Base-by-base conservation (phyloP, 30 jellyfish, hydroid and myxozoan species). In the Cassiopea xamachana region DNA sequence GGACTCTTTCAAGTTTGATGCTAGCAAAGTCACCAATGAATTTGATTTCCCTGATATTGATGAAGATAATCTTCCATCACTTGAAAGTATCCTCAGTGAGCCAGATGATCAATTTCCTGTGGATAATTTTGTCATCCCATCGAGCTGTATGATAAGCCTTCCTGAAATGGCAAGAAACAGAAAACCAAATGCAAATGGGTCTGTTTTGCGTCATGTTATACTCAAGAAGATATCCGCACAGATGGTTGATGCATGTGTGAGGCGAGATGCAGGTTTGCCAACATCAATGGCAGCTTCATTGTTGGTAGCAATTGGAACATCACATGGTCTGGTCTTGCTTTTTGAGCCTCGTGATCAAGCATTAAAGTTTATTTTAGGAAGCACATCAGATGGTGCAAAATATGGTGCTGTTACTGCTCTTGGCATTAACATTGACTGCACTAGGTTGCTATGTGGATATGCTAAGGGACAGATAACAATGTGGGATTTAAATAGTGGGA, bases 391-490 rank as follows among this genome's bases (percentile, higher is more conserved):
- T 96, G 99, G 99, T 1, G 98, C 95, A 9, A 90, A 89, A n/a
- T 92, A 96, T 90, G 99, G 99, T 17, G 99, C 99, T 55, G 99
- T 96, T 64, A 96, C 99, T 14, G 98, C 99, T 13, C 91, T 96
- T 17, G 98, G 99, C 48, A 96, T 96, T 15, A 96, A 96, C 92
- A 96, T 81, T 1, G 99, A 96, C 49, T 96, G 98, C 82, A 70
- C 97, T 2, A 96, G 99, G 16, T 75, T 96, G 75, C 84, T 96
- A 18, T 96, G 98, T 73, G 99, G 99, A 10, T 92, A 96, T 87
- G 99, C 99, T 46, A 92, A 97, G 69, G 99, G 99, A 6, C 97
- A 96, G 86, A 89, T 96, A n/a, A 92, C 98, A 59, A 96, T 96
- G 99, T 96, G 99, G 99, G 99, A 96, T 82, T 67, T 96, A 64